These are phyloP conservation scores for Morpho achilles DNA, from an alignment of 2,888 invertebrate genomes.

Conservation along the genomic window DNA sequence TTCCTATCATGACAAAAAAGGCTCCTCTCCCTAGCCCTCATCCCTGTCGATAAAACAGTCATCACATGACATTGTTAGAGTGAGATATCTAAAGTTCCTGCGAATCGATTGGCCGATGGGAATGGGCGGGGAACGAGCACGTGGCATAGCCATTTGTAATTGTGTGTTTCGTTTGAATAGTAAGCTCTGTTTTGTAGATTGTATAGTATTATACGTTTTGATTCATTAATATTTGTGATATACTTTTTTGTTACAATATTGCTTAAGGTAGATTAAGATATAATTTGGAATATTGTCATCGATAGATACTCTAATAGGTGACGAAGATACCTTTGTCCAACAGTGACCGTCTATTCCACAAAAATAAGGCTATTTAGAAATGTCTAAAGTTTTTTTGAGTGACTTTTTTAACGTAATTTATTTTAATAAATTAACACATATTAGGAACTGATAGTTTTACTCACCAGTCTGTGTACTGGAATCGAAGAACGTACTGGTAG, in stretches of 20 bases:
- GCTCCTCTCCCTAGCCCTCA: constrained; percentile 43
- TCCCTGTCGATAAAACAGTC: constrained; percentile 65
- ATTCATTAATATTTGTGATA: too few relatives aligned
- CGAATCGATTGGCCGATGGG: constrained; percentile 69
- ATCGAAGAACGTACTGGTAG: constrained; percentile 94
- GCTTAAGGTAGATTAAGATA: too few relatives aligned
- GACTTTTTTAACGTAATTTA: too few relatives aligned
- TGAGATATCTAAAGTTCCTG: constrained; percentile 52
- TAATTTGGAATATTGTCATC: too few relatives aligned
- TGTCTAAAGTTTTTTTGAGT: too few relatives aligned
- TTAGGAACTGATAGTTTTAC: constrained; percentile 40
- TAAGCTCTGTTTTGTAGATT: constrained; percentile 47
- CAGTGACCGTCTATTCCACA: too few relatives aligned
- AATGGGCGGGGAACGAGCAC: constrained; percentile 72
- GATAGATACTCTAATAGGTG: too few relatives aligned
- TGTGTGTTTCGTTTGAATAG: constrained; percentile 43
- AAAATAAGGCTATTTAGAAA: too few relatives aligned
- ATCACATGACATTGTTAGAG: constrained; percentile 36
- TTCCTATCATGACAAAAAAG: constrained; percentile 38
- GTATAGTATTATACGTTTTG: neutral
- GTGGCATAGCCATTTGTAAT: constrained; percentile 57
- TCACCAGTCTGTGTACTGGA: constrained; percentile 95
- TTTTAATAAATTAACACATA: too few relatives aligned
- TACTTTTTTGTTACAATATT: too few relatives aligned
- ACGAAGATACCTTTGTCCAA: too few relatives aligned